These are phyloP conservation scores for Pantala flavescens DNA, from an alignment of 1,140 invertebrate species.

Conservation along the genomic window DNA sequence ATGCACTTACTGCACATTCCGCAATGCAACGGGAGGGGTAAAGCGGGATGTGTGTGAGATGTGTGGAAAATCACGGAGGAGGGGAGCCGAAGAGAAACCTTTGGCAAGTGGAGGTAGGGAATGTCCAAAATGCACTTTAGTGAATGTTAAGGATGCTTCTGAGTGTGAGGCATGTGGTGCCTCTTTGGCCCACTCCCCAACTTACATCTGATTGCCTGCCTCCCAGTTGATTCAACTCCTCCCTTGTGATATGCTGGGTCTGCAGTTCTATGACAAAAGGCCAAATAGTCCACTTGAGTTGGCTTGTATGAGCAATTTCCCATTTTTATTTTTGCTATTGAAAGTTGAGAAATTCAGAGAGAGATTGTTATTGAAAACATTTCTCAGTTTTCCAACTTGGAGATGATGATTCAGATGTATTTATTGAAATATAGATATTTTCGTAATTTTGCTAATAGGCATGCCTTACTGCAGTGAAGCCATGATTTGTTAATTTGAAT, in stretches of 20 bases:
- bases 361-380: not conserved
- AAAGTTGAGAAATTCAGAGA: not conserved
- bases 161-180: conserved; percentile 56
- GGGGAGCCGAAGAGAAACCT: conserved; percentile 49
- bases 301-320: not conserved
- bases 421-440: conserved; percentile 9
- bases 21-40: conserved; percentile 39
- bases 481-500: not conserved
- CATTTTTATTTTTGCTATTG: not conserved
- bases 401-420: not conserved
- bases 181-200: conserved; percentile 62
- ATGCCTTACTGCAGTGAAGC: conserved; percentile 4
- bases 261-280: not conserved
- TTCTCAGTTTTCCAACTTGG: not conserved
- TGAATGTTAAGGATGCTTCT: conserved; percentile 57
- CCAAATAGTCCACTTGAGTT: conserved; percentile 5
- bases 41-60: conserved; percentile 57
- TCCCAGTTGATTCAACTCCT: not conserved
- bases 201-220: conserved; percentile 48
- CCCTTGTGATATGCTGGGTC: conserved; percentile 1
- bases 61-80: conserved; percentile 54
- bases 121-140: conserved; percentile 65
- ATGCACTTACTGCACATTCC: conserved; percentile 58
- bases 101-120: conserved; percentile 62
- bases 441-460: conserved; percentile 7